A percentile compares a stretch with the other conserved stretches of the same genome.
phyloP scores from a whole-genome alignment of 1,140 invertebrate species.

The Sinonovacula constricta region DNA sequence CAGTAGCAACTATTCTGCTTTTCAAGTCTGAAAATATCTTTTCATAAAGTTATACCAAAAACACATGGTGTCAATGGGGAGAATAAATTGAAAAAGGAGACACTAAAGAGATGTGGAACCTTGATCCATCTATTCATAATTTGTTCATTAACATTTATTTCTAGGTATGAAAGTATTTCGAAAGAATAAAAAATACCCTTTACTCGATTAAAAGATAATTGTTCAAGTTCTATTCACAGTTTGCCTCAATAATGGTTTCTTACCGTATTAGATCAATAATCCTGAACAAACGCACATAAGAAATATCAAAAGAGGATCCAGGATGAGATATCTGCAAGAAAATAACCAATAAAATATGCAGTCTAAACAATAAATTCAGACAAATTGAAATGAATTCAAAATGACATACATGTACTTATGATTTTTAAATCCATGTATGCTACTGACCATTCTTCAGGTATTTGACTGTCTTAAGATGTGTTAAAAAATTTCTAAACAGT shows the following conservation, averaged over 20 bases:
- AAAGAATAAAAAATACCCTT: not conserved
- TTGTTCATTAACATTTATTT: not conserved
- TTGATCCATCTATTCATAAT: not conserved
- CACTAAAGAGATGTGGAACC: not conserved
- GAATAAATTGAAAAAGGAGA: not conserved
- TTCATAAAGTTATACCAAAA: too few relatives aligned
- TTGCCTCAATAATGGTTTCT: constrained; percentile 34
- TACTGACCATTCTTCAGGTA: not conserved
- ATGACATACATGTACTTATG: not conserved
- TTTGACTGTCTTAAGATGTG: not conserved
- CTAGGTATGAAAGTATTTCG: not conserved
- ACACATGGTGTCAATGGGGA: too few relatives aligned
- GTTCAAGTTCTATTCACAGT: not conserved
- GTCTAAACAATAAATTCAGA: not conserved
- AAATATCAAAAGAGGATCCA: constrained; percentile 85
- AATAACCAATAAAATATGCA: not conserved
- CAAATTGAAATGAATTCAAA: too few relatives aligned
- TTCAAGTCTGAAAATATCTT: too few relatives aligned
- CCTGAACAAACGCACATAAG: constrained; percentile 90
- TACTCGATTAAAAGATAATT: not conserved
- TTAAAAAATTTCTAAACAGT: not conserved
- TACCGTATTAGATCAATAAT: constrained; percentile 87
- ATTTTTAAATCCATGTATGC: too few relatives aligned
- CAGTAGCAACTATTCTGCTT: too few relatives aligned
- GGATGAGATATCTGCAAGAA: constrained; percentile 71